Percentiles rank a stretch among this genome's conserved stretches.
Evolutionary conservation across 2,888 invertebrate species (phyloP).

Genomic region (Dendrolimus houi): DNA sequence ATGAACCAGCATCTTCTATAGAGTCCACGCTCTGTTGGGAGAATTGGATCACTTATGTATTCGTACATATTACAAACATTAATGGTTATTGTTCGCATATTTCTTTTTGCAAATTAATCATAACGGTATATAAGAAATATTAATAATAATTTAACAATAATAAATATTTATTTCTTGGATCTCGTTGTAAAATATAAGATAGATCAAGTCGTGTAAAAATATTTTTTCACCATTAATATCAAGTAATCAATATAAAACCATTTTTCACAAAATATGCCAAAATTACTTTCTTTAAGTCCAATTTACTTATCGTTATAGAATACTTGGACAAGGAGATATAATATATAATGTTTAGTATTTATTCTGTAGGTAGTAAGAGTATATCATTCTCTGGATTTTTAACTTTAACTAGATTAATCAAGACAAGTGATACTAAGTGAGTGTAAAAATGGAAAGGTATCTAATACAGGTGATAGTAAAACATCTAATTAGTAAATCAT

Average conservation of each 20-base stretch:
- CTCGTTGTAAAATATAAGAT: too few species aligned
- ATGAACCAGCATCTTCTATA: conserved; percentile 85
- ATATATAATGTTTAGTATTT: not conserved
- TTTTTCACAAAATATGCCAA: too few species aligned
- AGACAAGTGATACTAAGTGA: conserved; percentile 1
- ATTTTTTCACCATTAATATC: too few species aligned
- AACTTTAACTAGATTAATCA: not conserved
- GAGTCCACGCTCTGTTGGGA: conserved; percentile 87
- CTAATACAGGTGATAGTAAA: conserved; percentile 1
- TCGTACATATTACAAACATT: too few species aligned
- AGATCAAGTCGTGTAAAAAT: too few species aligned
- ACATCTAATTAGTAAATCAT: conserved; percentile 12
- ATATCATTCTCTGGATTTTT: not conserved
- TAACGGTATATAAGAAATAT: too few species aligned
- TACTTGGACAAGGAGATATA: not conserved
- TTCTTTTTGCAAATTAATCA: too few species aligned
- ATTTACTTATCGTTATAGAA: not conserved
- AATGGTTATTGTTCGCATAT: too few species aligned
- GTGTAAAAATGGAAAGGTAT: conserved; percentile 6
- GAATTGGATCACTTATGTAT: not conserved
- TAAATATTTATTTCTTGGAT: too few species aligned
- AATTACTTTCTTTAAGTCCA: too few species aligned
- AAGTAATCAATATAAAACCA: too few species aligned
- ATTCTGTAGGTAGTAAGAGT: not conserved
- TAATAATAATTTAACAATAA: too few species aligned